Evolutionary conservation across 2,797 vertebrate genomes (phyloP).

Genomic region (Arnoldichthys spilopterus): DNA sequence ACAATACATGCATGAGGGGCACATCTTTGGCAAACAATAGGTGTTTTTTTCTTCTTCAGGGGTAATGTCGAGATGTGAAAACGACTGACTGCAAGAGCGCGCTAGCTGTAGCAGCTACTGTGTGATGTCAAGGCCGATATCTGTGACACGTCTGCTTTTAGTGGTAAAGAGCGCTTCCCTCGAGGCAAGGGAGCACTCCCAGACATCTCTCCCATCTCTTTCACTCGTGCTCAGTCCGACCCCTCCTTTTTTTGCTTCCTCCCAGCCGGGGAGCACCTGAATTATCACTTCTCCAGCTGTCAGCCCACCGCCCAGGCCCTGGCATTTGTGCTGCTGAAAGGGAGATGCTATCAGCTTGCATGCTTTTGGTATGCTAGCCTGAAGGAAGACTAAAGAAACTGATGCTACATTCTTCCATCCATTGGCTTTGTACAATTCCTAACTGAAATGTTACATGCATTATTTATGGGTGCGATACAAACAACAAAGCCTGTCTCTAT

Average conservation of each 20-base stretch:
- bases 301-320: conserved; percentile 21
- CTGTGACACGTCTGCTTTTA: conserved; percentile 21
- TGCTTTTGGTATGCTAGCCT: conserved; percentile 12
- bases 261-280: conserved; percentile 21
- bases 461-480: conserved; percentile 29
- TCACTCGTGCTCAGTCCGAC: conserved; percentile 17
- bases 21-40: conserved; percentile 31
- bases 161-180: conserved; percentile 34
- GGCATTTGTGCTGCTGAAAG: conserved; percentile 45
- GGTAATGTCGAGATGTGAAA: background rate
- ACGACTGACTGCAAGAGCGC: conserved; percentile 7
- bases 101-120: background rate
- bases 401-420: conserved; percentile 1
- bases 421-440: conserved; percentile 14
- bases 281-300: conserved; percentile 39
- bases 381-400: background rate
- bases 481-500: background rate
- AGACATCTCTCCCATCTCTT: conserved; percentile 47
- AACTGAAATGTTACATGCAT: conserved; percentile 35
- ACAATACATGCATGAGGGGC: background rate
- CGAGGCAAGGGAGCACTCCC: background rate
- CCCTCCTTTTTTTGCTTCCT: background rate
- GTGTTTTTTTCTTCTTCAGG: background rate
- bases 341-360: conserved; percentile 26
- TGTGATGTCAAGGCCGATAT: conserved; percentile 41